Evolutionary conservation across 1,140 invertebrate genomes (phyloP), one percentile per base, ranked within the genome.

Genomic region (Panonychus citri): DNA sequence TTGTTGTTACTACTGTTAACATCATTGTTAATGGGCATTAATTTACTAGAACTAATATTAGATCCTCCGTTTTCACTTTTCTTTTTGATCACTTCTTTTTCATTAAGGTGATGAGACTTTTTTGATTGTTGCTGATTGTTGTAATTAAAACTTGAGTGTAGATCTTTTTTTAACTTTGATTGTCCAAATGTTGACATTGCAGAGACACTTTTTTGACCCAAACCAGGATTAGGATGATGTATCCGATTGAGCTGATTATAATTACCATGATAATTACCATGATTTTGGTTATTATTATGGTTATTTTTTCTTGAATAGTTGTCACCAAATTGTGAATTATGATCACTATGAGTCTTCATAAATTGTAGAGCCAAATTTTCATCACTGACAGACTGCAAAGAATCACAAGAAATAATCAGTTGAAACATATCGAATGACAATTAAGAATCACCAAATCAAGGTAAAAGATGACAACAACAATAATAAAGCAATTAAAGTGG

Each of bases 301-400:
- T 12, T 12, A 34, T 34, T 34, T n/a, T n/a, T n/a, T n/a, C n/a
- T n/a, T n/a, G n/a, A 49, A 21, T n/a, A 46, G 8, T 48, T 55
- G 17, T n/a, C 0, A 34, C 52, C 13, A 30, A 53, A n/a, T n/a
- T n/a, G 28, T 34, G 25, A 19, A 26, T 43, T 19, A 34, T 28
- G 25, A 56, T 21, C 24, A 40, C n/a, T 34, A 7, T 25, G 3
- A 12, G n/a, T 46, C 21, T 4, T 25, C 25, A 42, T 55, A 37
- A 28, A 54, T 43, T 51, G 10, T 27, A 48, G 19, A 37, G 50
- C 50, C 28, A 59, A 24, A 39, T 59, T 54, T 39, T 59, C 58
- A 48, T 59, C 27, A n/a, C 58, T 59, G 1, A 42, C 19, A 40
- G 58, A 59, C 58, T 58, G 26, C 3, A 39, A 51, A 49, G 13